Evolutionary conservation across 1,140 invertebrate genomes (phyloP).

Genomic region (Trachelipus rathkii): DNA sequence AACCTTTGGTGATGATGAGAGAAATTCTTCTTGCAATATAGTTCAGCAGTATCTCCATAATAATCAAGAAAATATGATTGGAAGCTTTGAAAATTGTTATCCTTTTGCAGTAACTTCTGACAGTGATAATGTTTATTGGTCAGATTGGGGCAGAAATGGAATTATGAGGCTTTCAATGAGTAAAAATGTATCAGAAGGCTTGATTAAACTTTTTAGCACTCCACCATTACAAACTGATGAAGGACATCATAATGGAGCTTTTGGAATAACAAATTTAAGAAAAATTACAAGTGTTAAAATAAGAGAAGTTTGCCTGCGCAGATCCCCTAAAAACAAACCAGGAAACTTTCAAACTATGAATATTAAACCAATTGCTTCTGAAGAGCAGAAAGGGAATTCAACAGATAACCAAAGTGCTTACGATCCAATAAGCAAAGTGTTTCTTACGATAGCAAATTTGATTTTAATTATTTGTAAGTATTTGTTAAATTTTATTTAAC

Average conservation of each 20-base stretch:
- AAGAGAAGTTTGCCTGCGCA: not conserved
- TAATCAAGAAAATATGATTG: not conserved
- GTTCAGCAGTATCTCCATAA: not conserved
- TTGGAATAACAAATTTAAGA: slow-evolving; percentile 27
- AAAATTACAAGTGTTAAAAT: not conserved
- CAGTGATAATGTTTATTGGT: slow-evolving; percentile 35
- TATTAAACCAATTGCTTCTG: not conserved
- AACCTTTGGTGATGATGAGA: not conserved
- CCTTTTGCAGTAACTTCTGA: slow-evolving; percentile 36
- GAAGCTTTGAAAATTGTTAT: slow-evolving; percentile 27
- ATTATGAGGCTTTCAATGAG: slow-evolving; percentile 37
- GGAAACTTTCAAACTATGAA: not conserved
- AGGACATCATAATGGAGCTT: slow-evolving; percentile 23
- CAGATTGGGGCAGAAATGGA: slow-evolving; percentile 31
- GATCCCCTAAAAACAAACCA: too few species aligned
- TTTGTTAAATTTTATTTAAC: too few species aligned
- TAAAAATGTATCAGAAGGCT: slow-evolving; percentile 7
- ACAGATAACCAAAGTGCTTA: too few species aligned
- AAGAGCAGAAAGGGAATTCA: too few species aligned
- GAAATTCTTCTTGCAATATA: not conserved
- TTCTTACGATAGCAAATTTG: too few species aligned
- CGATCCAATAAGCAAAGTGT: too few species aligned
- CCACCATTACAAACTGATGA: not conserved
- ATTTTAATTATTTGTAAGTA: too few species aligned
- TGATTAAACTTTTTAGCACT: slow-evolving; percentile 32